Conservation (phyloP, 2,113 vertebrate genomes). For the Eidolon helvum region DNA sequence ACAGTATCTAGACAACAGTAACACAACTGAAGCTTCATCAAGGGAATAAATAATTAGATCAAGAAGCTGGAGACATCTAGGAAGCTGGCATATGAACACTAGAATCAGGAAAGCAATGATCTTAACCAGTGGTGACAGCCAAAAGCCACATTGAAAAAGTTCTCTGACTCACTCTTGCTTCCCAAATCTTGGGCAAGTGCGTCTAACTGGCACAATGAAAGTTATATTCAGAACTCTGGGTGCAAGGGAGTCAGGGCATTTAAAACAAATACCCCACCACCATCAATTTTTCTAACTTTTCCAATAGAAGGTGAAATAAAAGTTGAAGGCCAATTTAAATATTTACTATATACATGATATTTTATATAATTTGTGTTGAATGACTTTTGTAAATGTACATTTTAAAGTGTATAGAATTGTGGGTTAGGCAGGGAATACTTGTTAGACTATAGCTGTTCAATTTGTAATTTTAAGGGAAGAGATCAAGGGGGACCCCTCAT, state of each 20-base stretch:
- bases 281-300: not conserved
- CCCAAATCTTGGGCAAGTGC: not conserved
- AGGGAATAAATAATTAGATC: not conserved
- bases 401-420: not conserved
- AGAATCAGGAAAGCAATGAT: not conserved
- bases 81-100: not conserved
- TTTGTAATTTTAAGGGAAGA: no score
- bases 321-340: not conserved
- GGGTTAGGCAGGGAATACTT: no score
- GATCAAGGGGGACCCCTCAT: no score
- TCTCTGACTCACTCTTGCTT: not conserved
- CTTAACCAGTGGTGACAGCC: not conserved
- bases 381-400: not conserved
- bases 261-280: not conserved
- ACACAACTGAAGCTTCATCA: not conserved
- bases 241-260: not conserved
- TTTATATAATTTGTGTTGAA: not conserved
- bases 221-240: not conserved
- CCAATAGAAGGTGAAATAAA: not conserved
- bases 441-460: no score
- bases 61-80: not conserved
- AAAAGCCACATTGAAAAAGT: not conserved
- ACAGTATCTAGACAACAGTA: not conserved
- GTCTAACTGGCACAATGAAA: not conserved
- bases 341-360: not conserved